phyloP scores from a whole-genome alignment of 2,888 invertebrate species.

The Eupithecia pulchellata region DNA sequence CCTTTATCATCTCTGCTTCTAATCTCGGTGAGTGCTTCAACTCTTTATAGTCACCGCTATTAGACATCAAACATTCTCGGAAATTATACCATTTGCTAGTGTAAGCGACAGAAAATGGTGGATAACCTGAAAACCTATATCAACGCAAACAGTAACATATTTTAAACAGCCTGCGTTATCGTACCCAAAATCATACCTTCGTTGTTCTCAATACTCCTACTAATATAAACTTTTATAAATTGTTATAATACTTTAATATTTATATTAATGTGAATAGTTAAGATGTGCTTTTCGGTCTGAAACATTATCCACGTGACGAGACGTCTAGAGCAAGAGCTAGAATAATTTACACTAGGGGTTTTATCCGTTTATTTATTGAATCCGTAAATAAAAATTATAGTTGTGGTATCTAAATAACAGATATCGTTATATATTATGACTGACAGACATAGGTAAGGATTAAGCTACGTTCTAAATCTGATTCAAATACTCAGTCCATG shows the following conservation, averaged over 20 bases:
- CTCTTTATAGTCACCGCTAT: conserved; percentile 6
- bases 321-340: too few relatives aligned
- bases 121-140: background rate
- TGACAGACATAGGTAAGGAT: background rate
- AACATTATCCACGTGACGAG: too few relatives aligned
- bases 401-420: too few relatives aligned
- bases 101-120: background rate
- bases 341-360: too few relatives aligned
- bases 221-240: background rate
- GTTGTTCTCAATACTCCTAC: background rate
- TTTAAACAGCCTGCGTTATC: background rate
- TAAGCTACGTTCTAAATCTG: background rate
- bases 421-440: background rate
- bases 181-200: background rate
- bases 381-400: too few relatives aligned
- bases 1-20: conserved; percentile 8
- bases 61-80: background rate
- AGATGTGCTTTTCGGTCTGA: too few relatives aligned
- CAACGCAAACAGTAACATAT: too few relatives aligned
- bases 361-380: too few relatives aligned
- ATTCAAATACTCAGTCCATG: background rate
- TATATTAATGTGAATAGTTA: too few relatives aligned
- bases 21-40: conserved; percentile 7
- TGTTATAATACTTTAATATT: too few relatives aligned
- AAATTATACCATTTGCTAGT: background rate